phyloP scores from a whole-genome alignment of 2,797 vertebrate species.

The Chanos chanos region DNA sequence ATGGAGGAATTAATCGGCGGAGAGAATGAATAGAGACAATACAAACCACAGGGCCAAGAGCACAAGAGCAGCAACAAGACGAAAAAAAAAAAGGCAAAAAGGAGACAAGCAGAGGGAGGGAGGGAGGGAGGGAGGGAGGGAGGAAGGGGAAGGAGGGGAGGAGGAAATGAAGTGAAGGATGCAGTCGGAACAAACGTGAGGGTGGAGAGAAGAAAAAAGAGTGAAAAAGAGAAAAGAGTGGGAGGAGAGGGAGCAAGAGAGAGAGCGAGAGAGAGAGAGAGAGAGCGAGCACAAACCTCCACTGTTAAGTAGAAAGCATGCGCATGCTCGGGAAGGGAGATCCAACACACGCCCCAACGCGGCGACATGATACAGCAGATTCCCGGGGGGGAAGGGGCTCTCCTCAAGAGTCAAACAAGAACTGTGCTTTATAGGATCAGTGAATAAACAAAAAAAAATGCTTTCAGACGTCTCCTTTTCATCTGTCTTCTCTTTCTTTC shows the following conservation, averaged over 20 bases:
- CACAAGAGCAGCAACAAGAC: background rate
- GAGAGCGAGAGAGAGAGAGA: background rate
- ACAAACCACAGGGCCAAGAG: constrained; percentile 28
- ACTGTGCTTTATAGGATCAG: too few species aligned
- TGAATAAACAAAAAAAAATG: too few species aligned
- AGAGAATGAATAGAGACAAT: constrained; percentile 23
- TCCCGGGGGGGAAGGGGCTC: constrained; percentile 15
- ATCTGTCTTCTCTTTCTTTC: too few species aligned
- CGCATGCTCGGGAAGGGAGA: constrained; percentile 1
- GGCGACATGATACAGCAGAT: constrained; percentile 26
- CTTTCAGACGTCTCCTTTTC: too few species aligned
- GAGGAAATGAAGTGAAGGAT: background rate
- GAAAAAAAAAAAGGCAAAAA: constrained; percentile 6
- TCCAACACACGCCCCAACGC: background rate
- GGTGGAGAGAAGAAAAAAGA: background rate
- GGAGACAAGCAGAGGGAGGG: background rate
- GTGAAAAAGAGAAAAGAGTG: background rate
- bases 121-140: background rate
- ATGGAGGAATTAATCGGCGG: background rate
- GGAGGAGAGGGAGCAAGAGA: background rate
- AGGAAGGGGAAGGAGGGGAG: background rate
- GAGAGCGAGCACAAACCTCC: background rate
- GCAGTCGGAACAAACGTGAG: background rate
- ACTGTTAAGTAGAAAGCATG: background rate
- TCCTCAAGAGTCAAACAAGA: background rate